phyloP scores from a whole-genome alignment of 2,888 invertebrate genomes.

The Nematopogon swammerdamellus region DNA sequence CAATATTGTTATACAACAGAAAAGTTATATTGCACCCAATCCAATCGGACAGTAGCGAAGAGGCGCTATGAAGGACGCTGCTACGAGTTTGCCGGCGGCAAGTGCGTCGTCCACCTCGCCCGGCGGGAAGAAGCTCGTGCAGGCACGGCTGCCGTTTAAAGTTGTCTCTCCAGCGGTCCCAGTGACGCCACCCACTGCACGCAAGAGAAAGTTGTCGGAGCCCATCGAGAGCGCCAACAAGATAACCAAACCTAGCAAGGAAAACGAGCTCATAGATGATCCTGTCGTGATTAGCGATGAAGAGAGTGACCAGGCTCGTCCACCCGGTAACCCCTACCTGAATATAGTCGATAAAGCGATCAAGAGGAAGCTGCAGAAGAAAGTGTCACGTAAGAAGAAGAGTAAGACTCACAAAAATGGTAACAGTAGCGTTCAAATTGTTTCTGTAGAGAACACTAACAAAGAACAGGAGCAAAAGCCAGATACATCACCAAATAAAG shows the following conservation, averaged over 20 bases:
- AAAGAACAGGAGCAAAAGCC: neutral
- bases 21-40: too few relatives aligned
- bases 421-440: neutral
- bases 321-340: constrained; percentile 30
- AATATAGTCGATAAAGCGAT: constrained; percentile 38
- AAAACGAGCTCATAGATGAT: constrained; percentile 28
- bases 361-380: constrained; percentile 38
- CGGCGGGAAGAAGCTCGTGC: constrained; percentile 50
- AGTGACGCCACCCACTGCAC: constrained; percentile 21
- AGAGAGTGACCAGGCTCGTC: constrained; percentile 23
- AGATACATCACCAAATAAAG: neutral
- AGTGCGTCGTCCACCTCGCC: neutral
- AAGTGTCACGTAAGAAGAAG: constrained; percentile 25
- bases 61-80: neutral
- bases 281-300: constrained; percentile 40
- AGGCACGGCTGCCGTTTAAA: constrained; percentile 60
- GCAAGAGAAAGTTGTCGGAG: constrained; percentile 45
- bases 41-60: neutral
- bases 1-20: too few relatives aligned
- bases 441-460: neutral
- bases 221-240: constrained; percentile 31
- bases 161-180: constrained; percentile 34
- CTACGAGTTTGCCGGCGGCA: neutral
- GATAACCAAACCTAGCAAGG: constrained; percentile 37
- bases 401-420: constrained; percentile 5